Evolutionary conservation across 2,797 vertebrate genomes (phyloP).

Genomic region (Pangasius mekongensis): DNA sequence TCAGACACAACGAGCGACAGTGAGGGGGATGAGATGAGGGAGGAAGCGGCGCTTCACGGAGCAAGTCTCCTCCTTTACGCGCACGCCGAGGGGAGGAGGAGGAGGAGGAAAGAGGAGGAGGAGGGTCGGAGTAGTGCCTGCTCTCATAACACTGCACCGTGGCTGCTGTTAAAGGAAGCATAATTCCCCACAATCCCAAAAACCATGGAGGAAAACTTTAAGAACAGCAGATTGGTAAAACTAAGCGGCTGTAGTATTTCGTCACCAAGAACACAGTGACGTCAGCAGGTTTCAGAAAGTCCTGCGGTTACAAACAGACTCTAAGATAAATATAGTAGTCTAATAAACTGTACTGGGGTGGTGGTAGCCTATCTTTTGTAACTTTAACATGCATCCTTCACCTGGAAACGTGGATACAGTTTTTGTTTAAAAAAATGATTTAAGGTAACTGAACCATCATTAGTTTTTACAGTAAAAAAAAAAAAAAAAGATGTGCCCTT

Average conservation of each 20-base stretch:
- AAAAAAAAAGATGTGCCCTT: background rate
- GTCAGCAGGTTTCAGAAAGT: background rate
- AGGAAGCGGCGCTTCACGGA: background rate
- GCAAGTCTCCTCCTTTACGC: conserved; percentile 26
- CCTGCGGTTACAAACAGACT: background rate
- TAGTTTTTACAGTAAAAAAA: background rate
- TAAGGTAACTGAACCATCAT: background rate
- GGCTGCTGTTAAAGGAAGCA: background rate
- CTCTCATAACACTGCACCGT: background rate
- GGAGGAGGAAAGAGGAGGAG: background rate
- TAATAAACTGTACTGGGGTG: background rate
- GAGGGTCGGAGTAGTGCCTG: background rate
- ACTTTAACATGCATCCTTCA: background rate
- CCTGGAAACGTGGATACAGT: background rate
- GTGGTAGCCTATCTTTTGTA: background rate
- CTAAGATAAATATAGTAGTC: background rate
- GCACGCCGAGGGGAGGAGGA: background rate
- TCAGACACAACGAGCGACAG: background rate
- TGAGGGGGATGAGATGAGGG: background rate
- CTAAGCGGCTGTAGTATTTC: background rate
- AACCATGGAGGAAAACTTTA: background rate
- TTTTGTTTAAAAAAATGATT: background rate
- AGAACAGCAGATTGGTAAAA: background rate
- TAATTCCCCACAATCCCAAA: background rate
- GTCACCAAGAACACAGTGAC: conserved; percentile 14